Base-by-base conservation (phyloP, 2,797 vertebrate genomes). In the Tarsius wallacei region DNA sequence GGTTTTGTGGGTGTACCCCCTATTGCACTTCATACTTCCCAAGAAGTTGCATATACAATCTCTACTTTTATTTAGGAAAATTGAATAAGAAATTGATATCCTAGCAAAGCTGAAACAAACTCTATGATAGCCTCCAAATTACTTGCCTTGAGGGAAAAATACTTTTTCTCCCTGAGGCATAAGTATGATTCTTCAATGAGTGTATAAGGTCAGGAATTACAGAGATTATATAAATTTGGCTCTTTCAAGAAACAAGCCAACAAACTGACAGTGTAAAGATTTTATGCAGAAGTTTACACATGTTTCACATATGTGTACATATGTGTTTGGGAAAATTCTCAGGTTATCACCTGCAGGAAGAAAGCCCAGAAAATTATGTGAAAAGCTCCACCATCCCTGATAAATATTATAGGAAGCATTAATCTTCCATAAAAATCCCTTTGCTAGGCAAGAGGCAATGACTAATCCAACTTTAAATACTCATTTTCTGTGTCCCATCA, bases 391-490 rank as follows among this genome's bases (percentile, higher is more conserved):
- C 96, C 97, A 97, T 98, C 96, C 97, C 98, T 97, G 97, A 98
- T 98, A 98, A 98, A 98, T 98, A 96, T 98, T 98, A 98, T 94
- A 98, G 98, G 93, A 98, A 97, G 95, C 98, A 98, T 98, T 98
- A 98, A 98, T 98, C 93, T 98, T 98, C 97, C 36, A 84, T 98
- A 98, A 98, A 98, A 98, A 98, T 98, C 98, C 97, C 96, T 98
- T 98, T 98, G 55, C 97, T 78, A 85, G 95, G 97, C 95, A 98
- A 97, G 97, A 99, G 42, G 42, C 42, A 88, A 81, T 61, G 17
- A 86, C 74, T 36, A 42, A 42, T 63, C 93, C 42, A 78, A 1
- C 31, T 70, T 82, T 84, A 82, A 91, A 53, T 80, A 10, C 7
- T 77, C 51, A 71, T 49, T 85, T 1, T 94, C 57, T 33, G 28